phyloP scores from a whole-genome alignment of 92 coral and sea anemone genomes.

The Ricordea florida region DNA sequence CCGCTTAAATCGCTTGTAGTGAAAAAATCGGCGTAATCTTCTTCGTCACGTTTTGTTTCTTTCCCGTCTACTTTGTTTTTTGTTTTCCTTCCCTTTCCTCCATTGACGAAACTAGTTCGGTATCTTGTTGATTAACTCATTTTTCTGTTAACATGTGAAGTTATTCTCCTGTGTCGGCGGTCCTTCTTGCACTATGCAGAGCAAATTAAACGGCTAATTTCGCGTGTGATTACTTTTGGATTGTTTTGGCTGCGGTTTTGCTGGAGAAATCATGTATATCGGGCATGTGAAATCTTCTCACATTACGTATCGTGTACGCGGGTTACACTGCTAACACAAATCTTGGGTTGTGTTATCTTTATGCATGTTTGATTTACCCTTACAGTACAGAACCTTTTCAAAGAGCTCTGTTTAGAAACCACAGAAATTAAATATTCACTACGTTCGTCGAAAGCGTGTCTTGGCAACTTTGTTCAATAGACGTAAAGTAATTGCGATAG shows the following conservation, averaged over 20 bases:
- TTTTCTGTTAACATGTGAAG: slow-evolving; percentile 31
- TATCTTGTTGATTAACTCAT: slow-evolving; percentile 18
- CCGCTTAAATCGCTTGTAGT: not conserved
- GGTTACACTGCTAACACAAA: not conserved
- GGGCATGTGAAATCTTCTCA: slow-evolving; percentile 26
- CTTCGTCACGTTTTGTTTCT: too few species aligned
- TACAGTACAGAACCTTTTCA: slow-evolving; percentile 1
- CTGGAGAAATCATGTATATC: slow-evolving; percentile 5
- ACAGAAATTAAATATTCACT: slow-evolving; percentile 30
- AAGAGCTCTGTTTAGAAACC: not conserved
- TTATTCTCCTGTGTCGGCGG: slow-evolving; percentile 36
- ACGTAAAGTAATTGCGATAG: not conserved
- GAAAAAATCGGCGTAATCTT: too few species aligned
- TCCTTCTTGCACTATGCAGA: slow-evolving; percentile 12
- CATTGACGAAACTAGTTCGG: not conserved
- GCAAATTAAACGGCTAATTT: slow-evolving; percentile 36
- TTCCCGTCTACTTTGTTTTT: too few species aligned
- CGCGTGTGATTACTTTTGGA: slow-evolving; percentile 39
- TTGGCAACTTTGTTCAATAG: slow-evolving; percentile 15
- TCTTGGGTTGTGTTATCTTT: not conserved
- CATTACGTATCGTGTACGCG: not conserved
- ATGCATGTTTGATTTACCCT: slow-evolving; percentile 11
- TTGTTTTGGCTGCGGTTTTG: slow-evolving; percentile 40
- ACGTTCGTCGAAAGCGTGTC: slow-evolving; percentile 3
- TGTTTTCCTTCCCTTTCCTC: too few species aligned